A percentile compares a stretch with the other conserved stretches of the same genome.
Evolutionary conservation across 2,113 vertebrate species (phyloP).

Genomic region (Parus major): DNA sequence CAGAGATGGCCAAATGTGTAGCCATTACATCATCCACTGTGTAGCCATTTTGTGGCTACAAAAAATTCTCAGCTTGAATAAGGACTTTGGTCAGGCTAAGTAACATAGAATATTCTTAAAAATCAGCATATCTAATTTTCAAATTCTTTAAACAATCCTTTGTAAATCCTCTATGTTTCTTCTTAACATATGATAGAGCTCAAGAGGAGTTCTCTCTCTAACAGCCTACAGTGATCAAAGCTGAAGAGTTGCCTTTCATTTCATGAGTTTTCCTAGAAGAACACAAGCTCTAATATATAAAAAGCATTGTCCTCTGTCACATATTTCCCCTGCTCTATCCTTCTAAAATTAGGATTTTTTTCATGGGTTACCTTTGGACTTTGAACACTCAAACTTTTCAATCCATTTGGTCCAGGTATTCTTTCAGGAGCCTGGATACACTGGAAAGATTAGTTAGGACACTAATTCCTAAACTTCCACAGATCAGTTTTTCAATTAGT

Average conservation of each 20-base stretch:
- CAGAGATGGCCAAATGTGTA: not conserved
- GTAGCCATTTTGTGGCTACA: not conserved
- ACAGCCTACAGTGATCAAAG: not conserved
- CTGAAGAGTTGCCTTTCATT: not conserved
- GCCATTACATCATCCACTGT: too few relatives aligned
- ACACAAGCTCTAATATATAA: not conserved
- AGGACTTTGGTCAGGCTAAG: not conserved
- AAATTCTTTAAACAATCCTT: not conserved
- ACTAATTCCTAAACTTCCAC: not conserved
- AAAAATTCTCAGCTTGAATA: not conserved
- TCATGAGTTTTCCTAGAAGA: not conserved
- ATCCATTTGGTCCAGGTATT: not conserved
- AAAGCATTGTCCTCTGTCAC: not conserved
- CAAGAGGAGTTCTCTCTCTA: not conserved
- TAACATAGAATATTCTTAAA: not conserved
- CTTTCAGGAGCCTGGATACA: not conserved
- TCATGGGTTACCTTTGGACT: not conserved
- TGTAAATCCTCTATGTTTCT: not conserved
- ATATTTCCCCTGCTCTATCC: too few relatives aligned
- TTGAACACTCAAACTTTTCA: not conserved
- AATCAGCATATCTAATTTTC: not conserved
- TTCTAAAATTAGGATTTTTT: not conserved
- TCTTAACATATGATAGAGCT: rapidly evolving
- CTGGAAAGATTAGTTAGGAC: not conserved
- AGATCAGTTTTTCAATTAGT: not conserved